Evolutionary conservation across 2,113 vertebrate genomes (phyloP).

Genomic region (Perca schrenkii): DNA sequence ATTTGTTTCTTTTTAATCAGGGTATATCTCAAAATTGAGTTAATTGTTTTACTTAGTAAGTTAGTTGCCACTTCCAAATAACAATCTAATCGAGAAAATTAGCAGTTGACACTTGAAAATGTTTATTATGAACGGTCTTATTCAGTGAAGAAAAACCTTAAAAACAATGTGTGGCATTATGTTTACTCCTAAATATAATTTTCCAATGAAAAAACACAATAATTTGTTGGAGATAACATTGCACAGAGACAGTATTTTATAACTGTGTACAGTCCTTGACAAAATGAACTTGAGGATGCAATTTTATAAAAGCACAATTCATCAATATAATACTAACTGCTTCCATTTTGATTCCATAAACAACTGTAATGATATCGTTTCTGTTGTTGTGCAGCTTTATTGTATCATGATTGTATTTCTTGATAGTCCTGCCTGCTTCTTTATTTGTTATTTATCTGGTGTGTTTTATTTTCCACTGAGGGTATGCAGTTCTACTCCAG

Average conservation of each 20-base stretch:
- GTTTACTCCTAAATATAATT: constrained; percentile 16
- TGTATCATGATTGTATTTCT: constrained; percentile 74
- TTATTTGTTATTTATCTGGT: constrained; percentile 70
- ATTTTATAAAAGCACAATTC: constrained; percentile 51
- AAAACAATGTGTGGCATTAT: neutral
- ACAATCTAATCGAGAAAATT: neutral
- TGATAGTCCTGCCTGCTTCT: constrained; percentile 66
- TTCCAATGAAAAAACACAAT: constrained; percentile 11
- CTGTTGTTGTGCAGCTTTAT: constrained; percentile 66
- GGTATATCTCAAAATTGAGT: neutral
- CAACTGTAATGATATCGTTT: constrained; percentile 69
- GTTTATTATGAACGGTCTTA: neutral
- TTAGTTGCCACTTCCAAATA: neutral
- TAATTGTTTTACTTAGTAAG: neutral
- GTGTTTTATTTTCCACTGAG: constrained; percentile 38
- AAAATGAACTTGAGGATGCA: constrained; percentile 23
- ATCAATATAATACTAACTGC: constrained; percentile 39
- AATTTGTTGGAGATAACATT: constrained; percentile 12
- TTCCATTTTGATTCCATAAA: constrained; percentile 56
- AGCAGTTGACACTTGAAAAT: neutral
- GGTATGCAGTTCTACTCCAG: constrained; percentile 48
- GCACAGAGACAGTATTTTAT: constrained; percentile 2
- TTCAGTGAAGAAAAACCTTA: neutral
- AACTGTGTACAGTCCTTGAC: constrained; percentile 12
- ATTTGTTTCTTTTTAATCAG: neutral